Base-by-base conservation (phyloP, 2,888 invertebrate species). In the Cephus rjabovi region DNA sequence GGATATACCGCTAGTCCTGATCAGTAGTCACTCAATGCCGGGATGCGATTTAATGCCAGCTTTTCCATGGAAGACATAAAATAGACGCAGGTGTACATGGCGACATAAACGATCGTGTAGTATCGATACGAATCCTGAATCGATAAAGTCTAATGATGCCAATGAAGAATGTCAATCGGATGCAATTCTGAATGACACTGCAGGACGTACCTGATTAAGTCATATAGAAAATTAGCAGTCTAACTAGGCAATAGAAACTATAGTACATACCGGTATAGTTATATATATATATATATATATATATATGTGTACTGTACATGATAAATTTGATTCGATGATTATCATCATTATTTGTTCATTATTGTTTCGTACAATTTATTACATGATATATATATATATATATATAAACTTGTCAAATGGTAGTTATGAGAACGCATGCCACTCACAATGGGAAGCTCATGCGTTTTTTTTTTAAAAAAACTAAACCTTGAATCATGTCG, bases 91-190 rank as follows among this genome's bases (percentile, higher is more conserved):
- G 87, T 87, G 87, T 83, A 84, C 82, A 83, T 82, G 81, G 80
- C 84, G 86, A 88, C 85, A 85, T 86, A 89, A 88, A 89, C 84
- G 86, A 78, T 84, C 80, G 82, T 83, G 79, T 82, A 81, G 76
- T 76, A 75, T 73, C 71, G 68, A 80, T 84, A 88, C 88, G 87
- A 78, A 83, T 82, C 77, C 80, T 85, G 88, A 85, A 88, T 88
- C 84, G 85, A 87, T 84, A 85, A 83, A 79, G 30, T 23, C 35
- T 81, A 75, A 77, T 34, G 56, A 71, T 34, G 71, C 33, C 71
- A 34, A 34, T 33, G 12, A 71, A 34, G 31, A 71, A 31, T 31
- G 34, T 71, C 71, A 34, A 71, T 71, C 71, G 71, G 31, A 23
- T 56, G 56, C 56, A 23, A 56, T 23, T 56, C 56, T 23, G 56